phyloP scores from a whole-genome alignment of 2,888 invertebrate genomes.

The Leucophenga maculata region DNA sequence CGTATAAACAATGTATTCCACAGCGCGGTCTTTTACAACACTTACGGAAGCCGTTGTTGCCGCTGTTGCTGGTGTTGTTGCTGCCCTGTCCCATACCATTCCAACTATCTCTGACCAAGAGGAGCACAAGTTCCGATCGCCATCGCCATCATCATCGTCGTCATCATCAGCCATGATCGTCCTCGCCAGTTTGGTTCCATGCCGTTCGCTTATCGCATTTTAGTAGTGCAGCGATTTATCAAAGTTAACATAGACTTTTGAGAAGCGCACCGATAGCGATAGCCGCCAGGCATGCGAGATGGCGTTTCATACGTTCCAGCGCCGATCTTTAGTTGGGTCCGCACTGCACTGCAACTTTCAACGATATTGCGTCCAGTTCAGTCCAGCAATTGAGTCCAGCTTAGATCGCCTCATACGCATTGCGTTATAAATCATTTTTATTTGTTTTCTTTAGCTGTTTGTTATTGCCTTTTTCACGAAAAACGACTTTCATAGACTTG shows the following conservation, averaged over 20 bases:
- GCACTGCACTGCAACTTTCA: background rate
- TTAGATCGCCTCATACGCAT: constrained; percentile 1
- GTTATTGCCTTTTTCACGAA: background rate
- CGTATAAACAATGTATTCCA: background rate
- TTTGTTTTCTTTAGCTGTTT: constrained; percentile 23
- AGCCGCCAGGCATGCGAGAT: constrained; percentile 37
- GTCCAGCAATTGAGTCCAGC: constrained; percentile 5
- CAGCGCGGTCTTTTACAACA: too few relatives aligned
- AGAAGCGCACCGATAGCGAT: constrained; percentile 21
- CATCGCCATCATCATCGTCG: too few relatives aligned
- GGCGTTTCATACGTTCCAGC: background rate
- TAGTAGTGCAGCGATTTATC: constrained; percentile 70
- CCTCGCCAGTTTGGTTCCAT: background rate
- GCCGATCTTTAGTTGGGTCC: background rate
- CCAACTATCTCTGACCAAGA: background rate
- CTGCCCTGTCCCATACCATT: background rate
- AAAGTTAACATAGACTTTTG: constrained; percentile 71
- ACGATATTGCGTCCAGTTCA: background rate
- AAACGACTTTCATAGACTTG: too few relatives aligned
- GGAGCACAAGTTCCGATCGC: background rate
- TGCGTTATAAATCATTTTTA: constrained; percentile 24
- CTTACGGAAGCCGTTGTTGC: constrained; percentile 15
- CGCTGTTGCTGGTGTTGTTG: background rate
- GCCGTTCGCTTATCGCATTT: constrained; percentile 67
- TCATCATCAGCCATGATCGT: background rate